Evolutionary conservation across 2,113 vertebrate species (phyloP).

Genomic region (Tympanuchus pallidicinctus): DNA sequence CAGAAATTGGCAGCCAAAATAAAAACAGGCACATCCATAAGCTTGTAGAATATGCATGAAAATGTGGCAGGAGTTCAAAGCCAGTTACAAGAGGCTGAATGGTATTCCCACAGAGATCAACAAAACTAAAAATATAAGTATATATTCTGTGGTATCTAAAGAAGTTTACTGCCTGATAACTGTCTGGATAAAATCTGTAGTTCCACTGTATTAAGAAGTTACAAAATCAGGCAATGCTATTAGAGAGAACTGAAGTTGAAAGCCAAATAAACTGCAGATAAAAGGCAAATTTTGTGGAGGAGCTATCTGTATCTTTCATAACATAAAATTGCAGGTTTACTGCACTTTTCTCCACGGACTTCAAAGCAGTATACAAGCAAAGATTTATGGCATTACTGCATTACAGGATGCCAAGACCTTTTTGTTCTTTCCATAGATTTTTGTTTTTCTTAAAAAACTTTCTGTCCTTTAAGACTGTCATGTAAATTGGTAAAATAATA

Average conservation of each 20-base stretch:
- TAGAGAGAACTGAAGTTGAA: background rate
- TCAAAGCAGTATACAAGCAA: background rate
- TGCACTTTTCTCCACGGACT: background rate
- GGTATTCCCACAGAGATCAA: background rate
- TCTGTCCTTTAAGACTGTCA: slow-evolving; percentile 19
- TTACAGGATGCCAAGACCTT: slow-evolving; percentile 22
- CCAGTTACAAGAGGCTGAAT: background rate
- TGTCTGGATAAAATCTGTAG: background rate
- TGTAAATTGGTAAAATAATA: slow-evolving; percentile 37
- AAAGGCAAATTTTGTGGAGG: background rate
- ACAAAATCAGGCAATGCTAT: background rate
- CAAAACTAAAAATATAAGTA: background rate
- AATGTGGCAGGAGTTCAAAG: background rate
- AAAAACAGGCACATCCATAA: background rate
- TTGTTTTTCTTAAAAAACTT: background rate
- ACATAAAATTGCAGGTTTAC: background rate
- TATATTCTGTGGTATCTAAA: background rate
- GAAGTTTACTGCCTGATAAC: background rate
- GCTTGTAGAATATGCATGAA: background rate
- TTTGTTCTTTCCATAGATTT: background rate
- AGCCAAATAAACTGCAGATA: background rate
- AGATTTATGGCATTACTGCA: background rate
- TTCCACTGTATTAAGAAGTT: background rate
- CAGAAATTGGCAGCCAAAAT: background rate
- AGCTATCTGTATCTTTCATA: background rate